Conservation (phyloP, 2,888 invertebrate species). For the Noctua comes region DNA sequence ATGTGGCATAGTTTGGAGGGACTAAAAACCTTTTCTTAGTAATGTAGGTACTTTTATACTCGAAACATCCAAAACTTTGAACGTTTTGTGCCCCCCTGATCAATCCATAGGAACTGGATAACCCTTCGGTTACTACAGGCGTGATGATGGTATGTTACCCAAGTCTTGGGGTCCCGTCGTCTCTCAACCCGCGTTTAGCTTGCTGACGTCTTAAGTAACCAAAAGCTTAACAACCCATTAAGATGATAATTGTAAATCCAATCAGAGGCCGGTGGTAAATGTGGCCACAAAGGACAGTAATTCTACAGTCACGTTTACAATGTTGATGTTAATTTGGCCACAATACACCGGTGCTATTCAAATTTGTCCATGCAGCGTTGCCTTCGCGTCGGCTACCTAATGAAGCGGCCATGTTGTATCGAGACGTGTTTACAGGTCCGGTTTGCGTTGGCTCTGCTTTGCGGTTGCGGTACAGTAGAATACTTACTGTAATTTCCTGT, state of each 20-base stretch:
- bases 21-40: background rate
- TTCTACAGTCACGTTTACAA: constrained; percentile 25
- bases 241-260: constrained; percentile 35
- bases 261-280: constrained; percentile 20
- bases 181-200: background rate
- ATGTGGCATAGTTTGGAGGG: background rate
- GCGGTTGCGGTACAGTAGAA: constrained; percentile 35
- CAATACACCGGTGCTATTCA: constrained; percentile 45
- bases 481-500: constrained; percentile 5
- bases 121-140: background rate
- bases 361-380: constrained; percentile 51
- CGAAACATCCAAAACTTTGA: background rate
- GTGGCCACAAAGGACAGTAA: constrained; percentile 33
- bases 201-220: constrained; percentile 17
- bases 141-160: background rate
- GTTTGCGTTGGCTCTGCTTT: constrained; percentile 45
- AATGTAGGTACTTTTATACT: background rate
- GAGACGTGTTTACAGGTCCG: constrained; percentile 50
- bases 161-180: background rate
- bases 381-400: constrained; percentile 46
- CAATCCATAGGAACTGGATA: background rate
- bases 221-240: constrained; percentile 36
- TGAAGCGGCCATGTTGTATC: constrained; percentile 48
- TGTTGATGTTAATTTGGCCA: constrained; percentile 51
- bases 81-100: background rate